Base-by-base conservation (phyloP, 2,888 invertebrate genomes). In the Atrina japonica region DNA sequence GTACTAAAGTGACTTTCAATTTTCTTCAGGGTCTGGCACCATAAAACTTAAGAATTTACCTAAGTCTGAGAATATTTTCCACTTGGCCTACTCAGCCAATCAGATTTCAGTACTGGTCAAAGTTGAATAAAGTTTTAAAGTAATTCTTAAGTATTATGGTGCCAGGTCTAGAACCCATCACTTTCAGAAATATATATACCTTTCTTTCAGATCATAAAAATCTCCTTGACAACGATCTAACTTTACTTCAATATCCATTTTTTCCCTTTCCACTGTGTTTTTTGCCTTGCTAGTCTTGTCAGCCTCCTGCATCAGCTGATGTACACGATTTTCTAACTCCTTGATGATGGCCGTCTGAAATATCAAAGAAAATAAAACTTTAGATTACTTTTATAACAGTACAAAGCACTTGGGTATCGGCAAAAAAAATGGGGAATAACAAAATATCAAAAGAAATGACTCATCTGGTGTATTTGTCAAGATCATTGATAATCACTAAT, bases 271-370 rank as follows among this genome's bases (percentile, higher is more conserved):
- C 41, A 89, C 79, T 21, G 71, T 58, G 5, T 75, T 75, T 55
- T 83, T 81, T 49, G 84, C 79, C 45, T 81, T 81, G 55, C 83
- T 76, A 16, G 83, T 83, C 56, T 82, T 81, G 70, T 89, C 88
- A 45, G 86, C 87, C 69, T 90, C 90, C 35, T 71, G 73, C 66
- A 86, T 85, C 70, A 89, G 70, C 77, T 87, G 86, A 70, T 89
- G 88, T 5, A 89, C 86, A 29, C 89, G 69, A 2, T 73, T 75
- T 66, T 90, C 89, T 63, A 90, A 78, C 52, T 89, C 89, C 50
- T 86, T 85, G 27, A 89, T 89, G 5, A 89, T 80, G 73, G 76
- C 78, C 9, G 80, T 80, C 88, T 88, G 73, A 50, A 76, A 6
- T 18, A 5, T 47, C n/a, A 47, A 18, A 47, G 21, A 18, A 16